phyloP scores from a whole-genome alignment of 2,888 invertebrate species.

The Melitaea athalia region DNA sequence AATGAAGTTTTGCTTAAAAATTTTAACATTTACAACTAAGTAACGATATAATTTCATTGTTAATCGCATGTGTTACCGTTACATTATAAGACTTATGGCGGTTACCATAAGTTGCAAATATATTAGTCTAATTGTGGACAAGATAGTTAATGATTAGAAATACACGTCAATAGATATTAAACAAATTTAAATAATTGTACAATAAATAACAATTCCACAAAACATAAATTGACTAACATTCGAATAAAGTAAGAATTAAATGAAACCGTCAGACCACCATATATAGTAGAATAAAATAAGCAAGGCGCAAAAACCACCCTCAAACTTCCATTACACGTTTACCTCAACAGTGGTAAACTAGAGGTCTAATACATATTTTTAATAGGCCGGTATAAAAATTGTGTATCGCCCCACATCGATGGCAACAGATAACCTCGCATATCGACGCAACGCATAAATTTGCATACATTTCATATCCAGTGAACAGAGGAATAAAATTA shows the following conservation, averaged over 20 bases:
- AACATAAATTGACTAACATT: not conserved
- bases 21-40: no score
- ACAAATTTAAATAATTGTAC: not conserved
- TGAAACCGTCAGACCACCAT: not conserved
- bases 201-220: not conserved
- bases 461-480: slow-evolving; percentile 81
- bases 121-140: no score
- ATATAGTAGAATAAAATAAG: not conserved
- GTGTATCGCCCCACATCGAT: slow-evolving; percentile 52
- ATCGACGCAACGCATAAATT: slow-evolving; percentile 76
- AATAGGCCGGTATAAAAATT: slow-evolving; percentile 41
- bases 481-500: slow-evolving; percentile 80
- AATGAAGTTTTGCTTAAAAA: no score
- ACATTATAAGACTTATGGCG: no score
- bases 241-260: not conserved
- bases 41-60: no score
- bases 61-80: no score
- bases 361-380: slow-evolving; percentile 42
- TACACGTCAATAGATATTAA: not conserved
- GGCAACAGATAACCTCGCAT: slow-evolving; percentile 54
- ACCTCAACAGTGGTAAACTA: slow-evolving; percentile 28
- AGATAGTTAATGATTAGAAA: not conserved
- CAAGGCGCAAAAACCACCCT: not conserved
- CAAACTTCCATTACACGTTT: slow-evolving; percentile 14
- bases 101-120: no score